Evolutionary conservation across 2,113 vertebrate genomes (phyloP).

Genomic region (Micronycteris hirsuta): DNA sequence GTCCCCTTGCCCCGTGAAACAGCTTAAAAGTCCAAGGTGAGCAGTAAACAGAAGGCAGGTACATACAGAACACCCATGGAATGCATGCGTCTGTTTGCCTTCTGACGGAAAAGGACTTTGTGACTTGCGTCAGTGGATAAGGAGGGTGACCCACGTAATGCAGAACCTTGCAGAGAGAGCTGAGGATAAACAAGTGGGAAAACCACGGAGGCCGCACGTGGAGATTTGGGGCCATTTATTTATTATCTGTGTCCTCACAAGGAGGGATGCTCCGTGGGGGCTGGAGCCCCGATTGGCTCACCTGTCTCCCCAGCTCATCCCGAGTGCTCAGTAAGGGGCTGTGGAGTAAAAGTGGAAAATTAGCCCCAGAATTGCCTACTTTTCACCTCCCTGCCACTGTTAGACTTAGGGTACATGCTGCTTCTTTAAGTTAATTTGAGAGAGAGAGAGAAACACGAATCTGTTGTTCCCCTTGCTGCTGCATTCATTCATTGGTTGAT

Average conservation of each 20-base stretch:
- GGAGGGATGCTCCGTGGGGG: neutral
- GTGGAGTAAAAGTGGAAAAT: neutral
- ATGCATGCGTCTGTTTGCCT: neutral
- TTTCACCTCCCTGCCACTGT: neutral
- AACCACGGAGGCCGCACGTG: fast-evolving
- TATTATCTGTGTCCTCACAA: neutral
- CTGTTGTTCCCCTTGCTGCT: no score
- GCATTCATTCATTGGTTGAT: no score
- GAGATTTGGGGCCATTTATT: neutral
- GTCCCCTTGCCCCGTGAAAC: neutral
- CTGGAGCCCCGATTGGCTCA: neutral
- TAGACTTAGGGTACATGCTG: neutral
- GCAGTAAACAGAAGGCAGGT: neutral
- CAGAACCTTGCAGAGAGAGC: neutral
- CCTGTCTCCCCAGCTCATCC: no score
- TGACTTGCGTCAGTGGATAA: neutral
- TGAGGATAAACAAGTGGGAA: neutral
- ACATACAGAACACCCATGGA: neutral
- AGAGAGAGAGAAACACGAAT: no score
- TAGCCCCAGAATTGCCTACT: neutral
- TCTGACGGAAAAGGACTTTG: neutral
- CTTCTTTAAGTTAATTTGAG: no score
- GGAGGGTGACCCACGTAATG: neutral
- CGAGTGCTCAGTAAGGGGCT: neutral
- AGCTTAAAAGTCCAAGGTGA: neutral